Evolutionary conservation across 2,797 vertebrate genomes (phyloP), one percentile per base, ranked within the genome.

Genomic region (Platalea minor): DNA sequence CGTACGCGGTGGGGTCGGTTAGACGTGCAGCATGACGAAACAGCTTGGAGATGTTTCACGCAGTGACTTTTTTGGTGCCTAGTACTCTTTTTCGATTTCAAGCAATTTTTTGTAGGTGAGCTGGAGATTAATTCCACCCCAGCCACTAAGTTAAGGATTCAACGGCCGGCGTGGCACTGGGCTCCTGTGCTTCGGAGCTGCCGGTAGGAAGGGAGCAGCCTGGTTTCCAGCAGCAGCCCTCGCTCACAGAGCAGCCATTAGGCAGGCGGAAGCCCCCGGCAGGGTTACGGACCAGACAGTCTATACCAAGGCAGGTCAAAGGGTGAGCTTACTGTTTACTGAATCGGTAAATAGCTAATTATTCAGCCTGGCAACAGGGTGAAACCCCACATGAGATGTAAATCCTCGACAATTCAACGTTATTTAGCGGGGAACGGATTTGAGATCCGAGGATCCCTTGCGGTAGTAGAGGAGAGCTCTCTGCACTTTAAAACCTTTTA

Each of bases 271-370:
- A 96, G 88, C 91, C 86, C 79, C 89, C 8, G 1, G 46, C 77
- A 50, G 91, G 59, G 92, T 94, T 97, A 85, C 5, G 19, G 85
- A 90, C 96, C 83, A 75, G 96, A 95, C 92, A 96, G 82, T 53
- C 59, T 76, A 26, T 72, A 84, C 87, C 48, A 59, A 33, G 74
- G 87, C 68, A 91, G 96, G 96, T 88, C 85, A 97, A 48, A 87
- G 65, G 78, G 63, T 88, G 74, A 94, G 29, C 75, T 87, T 86
- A 85, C 81, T 93, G 89, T 95, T 92, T 89, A 75, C 74, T 85
- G 56, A 82, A 67, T 94, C 26, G 15, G 87, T 92, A 91, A 95
- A 93, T 69, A 94, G 70, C 85, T 91, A 97, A 92, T 95, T 96
- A 76, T 88, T 94, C 88, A 85, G 59, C 73, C 75, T 41, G 14